These are phyloP conservation scores for Chymomyza procnemis DNA, from an alignment of 2,888 invertebrate species.

Conservation along the genomic window DNA sequence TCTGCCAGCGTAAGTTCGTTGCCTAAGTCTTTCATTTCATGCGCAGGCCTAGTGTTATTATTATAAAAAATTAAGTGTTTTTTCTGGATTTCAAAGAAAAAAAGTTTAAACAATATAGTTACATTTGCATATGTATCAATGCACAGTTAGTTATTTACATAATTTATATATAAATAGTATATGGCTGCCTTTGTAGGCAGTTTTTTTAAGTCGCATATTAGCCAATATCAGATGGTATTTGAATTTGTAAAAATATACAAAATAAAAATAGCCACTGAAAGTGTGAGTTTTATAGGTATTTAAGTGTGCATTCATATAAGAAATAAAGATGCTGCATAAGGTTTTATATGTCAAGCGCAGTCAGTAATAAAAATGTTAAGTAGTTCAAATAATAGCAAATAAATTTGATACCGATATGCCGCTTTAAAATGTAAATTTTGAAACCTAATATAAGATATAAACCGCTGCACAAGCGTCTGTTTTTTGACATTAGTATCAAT, in stretches of 20 bases:
- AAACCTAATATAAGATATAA: too few species aligned
- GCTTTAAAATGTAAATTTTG: too few species aligned
- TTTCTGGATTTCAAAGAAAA: not conserved
- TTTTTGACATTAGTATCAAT: too few species aligned
- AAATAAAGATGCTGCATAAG: too few species aligned
- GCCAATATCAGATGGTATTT: not conserved
- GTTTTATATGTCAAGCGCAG: too few species aligned
- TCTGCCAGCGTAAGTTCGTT: constrained; percentile 34
- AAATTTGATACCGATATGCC: too few species aligned
- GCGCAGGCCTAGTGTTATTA: not conserved
- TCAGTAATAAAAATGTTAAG: too few species aligned
- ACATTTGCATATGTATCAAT: not conserved
- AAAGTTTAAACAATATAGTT: not conserved
- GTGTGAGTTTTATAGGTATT: not conserved
- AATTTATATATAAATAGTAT: not conserved
- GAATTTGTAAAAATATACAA: not conserved
- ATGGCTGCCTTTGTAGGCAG: not conserved
- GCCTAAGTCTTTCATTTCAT: constrained; percentile 47
- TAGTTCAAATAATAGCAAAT: too few species aligned
- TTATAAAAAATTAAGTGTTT: not conserved
- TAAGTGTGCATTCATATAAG: too few species aligned
- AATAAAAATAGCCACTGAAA: not conserved
- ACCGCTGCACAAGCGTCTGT: too few species aligned
- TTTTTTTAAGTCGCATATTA: not conserved
- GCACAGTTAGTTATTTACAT: not conserved